phyloP scores from a whole-genome alignment of 1,140 invertebrate genomes.

The Aricia agestis region DNA sequence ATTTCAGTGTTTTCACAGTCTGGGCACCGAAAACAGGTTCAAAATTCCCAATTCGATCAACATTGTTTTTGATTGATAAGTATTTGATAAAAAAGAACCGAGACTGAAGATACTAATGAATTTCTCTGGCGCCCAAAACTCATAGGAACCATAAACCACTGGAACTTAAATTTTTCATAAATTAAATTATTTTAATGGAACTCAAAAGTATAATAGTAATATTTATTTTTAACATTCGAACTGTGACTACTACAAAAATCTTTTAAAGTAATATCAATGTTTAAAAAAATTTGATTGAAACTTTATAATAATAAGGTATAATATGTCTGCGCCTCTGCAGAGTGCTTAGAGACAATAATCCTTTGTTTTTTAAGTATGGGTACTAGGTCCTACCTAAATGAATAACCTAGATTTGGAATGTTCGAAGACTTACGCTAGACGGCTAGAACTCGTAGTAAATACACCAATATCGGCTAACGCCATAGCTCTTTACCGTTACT shows the following conservation, averaged over 20 bases:
- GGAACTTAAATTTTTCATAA: conserved; percentile 27
- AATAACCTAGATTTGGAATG: conserved; percentile 25
- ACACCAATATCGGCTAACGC: conserved; percentile 37
- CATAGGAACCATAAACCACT: conserved; percentile 67
- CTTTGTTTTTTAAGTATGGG: neutral
- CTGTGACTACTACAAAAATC: too few species aligned
- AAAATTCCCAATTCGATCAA: too few species aligned
- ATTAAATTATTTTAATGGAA: neutral
- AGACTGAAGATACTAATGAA: neutral
- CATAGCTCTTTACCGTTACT: conserved; percentile 45
- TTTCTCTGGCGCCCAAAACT: conserved; percentile 25
- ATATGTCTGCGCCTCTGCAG: too few species aligned
- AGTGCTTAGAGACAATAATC: neutral
- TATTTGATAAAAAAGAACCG: too few species aligned
- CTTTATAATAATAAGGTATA: too few species aligned
- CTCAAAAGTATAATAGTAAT: too few species aligned
- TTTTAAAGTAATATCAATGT: too few species aligned
- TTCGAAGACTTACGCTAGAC: conserved; percentile 20
- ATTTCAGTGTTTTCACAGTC: neutral
- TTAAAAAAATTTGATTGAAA: too few species aligned
- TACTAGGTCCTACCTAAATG: conserved; percentile 2
- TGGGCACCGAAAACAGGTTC: neutral
- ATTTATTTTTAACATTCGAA: too few species aligned
- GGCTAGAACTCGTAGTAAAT: conserved; percentile 37
- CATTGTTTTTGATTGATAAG: too few species aligned